phyloP scores from a whole-genome alignment of 23 tunicate genomes.

The Styela plicata region DNA sequence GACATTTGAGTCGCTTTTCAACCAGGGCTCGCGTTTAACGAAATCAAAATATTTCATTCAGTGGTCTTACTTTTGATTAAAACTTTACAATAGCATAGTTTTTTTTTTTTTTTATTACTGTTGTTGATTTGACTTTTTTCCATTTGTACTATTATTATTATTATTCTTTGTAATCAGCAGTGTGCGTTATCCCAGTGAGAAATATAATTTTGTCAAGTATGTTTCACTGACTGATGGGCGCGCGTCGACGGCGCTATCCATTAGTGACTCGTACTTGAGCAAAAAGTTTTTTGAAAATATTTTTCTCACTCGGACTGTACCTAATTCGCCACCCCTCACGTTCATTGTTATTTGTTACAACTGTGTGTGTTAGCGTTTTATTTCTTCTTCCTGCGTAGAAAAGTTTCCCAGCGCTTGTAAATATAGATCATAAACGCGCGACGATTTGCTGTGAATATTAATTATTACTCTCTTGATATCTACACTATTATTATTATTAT shows the following conservation, averaged over 20 bases:
- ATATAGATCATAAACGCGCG: background rate
- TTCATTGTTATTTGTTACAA: background rate
- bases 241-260: too few species aligned
- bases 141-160: background rate
- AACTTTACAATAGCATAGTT: background rate
- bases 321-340: background rate
- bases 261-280: too few species aligned
- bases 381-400: too few species aligned
- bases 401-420: background rate
- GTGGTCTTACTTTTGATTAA: too few species aligned
- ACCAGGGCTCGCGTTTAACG: background rate
- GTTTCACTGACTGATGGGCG: too few species aligned
- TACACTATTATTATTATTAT: background rate
- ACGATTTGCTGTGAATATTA: background rate
- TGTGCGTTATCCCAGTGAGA: too few species aligned
- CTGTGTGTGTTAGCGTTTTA: background rate
- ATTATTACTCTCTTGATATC: background rate
- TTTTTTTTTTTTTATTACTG: too few species aligned
- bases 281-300: too few species aligned
- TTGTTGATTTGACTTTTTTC: background rate
- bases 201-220: too few species aligned
- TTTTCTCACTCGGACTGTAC: too few species aligned
- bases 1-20: background rate
- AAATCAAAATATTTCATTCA: background rate
- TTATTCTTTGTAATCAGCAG: background rate